Conservation (phyloP, 2,113 vertebrate species). For the Grus americana region DNA sequence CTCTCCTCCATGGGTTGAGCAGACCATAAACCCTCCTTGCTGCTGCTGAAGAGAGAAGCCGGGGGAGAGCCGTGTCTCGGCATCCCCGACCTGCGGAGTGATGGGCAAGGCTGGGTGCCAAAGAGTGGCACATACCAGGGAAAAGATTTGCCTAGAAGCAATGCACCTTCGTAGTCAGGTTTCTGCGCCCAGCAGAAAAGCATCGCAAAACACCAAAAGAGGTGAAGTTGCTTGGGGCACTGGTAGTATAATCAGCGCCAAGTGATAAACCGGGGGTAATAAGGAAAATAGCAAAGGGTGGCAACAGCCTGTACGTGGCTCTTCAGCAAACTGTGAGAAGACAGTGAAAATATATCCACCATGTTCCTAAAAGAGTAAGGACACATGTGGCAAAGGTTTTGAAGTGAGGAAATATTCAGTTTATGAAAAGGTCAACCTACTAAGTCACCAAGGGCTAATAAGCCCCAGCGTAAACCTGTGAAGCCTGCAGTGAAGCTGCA, state of each 20-base stretch:
- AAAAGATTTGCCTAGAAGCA: neutral
- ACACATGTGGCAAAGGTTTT: neutral
- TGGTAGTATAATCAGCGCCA: neutral
- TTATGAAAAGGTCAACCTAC: neutral
- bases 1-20: fast-evolving
- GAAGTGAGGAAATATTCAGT: neutral
- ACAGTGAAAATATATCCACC: neutral
- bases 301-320: neutral
- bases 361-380: neutral
- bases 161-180: neutral
- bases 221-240: neutral
- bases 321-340: neutral
- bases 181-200: neutral
- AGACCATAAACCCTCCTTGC: neutral
- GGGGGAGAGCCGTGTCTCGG: fast-evolving
- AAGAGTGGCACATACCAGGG: fast-evolving
- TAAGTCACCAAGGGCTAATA: neutral
- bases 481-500: neutral
- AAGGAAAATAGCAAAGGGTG: neutral
- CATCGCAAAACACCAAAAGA: neutral
- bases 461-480: neutral
- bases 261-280: neutral
- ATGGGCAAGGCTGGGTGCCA: neutral
- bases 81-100: fast-evolving
- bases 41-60: neutral